Conservation (phyloP, 2,888 invertebrate genomes). For the Aphodius granarius region DNA sequence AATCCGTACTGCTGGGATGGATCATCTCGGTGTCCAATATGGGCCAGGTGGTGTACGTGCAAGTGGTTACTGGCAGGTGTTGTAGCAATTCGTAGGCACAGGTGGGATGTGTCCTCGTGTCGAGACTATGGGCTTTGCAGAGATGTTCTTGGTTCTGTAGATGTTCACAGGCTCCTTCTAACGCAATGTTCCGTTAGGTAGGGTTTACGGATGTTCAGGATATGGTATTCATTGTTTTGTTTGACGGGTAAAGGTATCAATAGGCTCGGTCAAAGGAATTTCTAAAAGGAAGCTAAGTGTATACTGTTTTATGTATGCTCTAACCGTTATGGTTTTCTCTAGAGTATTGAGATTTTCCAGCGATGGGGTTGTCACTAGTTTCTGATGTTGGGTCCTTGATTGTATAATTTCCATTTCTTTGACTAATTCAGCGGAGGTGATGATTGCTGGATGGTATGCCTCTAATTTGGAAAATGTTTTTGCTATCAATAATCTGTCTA, state of each 20-base stretch:
- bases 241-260: not conserved
- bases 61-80: not conserved
- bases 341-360: not conserved
- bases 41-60: no score
- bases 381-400: not conserved
- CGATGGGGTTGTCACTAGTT: not conserved
- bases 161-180: no score
- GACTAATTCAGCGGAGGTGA: not conserved
- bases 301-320: no score
- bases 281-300: no score
- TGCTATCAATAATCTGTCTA: not conserved
- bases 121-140: not conserved
- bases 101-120: slow-evolving; percentile 1
- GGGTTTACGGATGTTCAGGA: no score
- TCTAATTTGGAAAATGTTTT: not conserved
- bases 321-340: no score
- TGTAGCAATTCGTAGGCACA: slow-evolving; percentile 4
- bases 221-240: no score
- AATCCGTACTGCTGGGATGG: not conserved
- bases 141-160: no score
- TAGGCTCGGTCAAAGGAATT: no score
- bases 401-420: not conserved
- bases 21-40: slow-evolving; percentile 3
- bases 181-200: no score
- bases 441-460: slow-evolving; percentile 6